phyloP scores from a whole-genome alignment of 2,113 vertebrate genomes.

The Ciconia maguari region DNA sequence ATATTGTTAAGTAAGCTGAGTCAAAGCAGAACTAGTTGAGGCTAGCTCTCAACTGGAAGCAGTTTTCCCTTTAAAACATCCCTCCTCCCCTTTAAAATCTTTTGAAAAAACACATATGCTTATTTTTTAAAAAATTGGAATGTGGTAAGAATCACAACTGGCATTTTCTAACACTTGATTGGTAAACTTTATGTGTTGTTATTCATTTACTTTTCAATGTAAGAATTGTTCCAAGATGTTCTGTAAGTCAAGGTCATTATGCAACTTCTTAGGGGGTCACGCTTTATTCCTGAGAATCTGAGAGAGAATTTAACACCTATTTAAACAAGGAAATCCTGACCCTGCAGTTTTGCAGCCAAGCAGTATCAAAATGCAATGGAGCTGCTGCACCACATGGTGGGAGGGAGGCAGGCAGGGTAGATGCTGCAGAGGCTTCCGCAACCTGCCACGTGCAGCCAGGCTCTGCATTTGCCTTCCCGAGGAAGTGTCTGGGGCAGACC shows the following conservation, averaged over 20 bases:
- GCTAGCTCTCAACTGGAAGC: conserved; percentile 60
- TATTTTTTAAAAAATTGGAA: conserved; percentile 42
- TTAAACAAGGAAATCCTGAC: conserved; percentile 28
- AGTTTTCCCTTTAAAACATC: conserved; percentile 42
- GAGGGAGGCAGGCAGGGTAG: neutral
- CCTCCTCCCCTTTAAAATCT: conserved; percentile 36
- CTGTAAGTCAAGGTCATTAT: conserved; percentile 13
- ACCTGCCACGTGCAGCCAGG: neutral
- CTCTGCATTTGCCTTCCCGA: rapidly evolving
- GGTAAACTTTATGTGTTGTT: conserved; percentile 40
- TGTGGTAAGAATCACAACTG: conserved; percentile 30
- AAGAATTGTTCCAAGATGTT: conserved; percentile 64
- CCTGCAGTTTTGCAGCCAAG: conserved; percentile 8
- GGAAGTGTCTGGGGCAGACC: neutral
- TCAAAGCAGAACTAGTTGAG: conserved; percentile 58
- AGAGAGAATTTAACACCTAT: conserved; percentile 56
- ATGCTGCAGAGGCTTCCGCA: neutral
- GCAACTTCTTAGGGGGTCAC: conserved; percentile 50
- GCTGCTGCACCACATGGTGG: neutral
- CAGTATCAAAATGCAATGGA: neutral
- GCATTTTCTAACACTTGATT: conserved; percentile 27
- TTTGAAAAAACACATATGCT: conserved; percentile 55
- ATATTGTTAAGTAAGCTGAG: conserved; percentile 67
- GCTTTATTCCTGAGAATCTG: conserved; percentile 17
- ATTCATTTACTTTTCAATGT: conserved; percentile 33